phyloP scores from a whole-genome alignment of 2,888 invertebrate genomes.

The Bhutanitis thaidina region DNA sequence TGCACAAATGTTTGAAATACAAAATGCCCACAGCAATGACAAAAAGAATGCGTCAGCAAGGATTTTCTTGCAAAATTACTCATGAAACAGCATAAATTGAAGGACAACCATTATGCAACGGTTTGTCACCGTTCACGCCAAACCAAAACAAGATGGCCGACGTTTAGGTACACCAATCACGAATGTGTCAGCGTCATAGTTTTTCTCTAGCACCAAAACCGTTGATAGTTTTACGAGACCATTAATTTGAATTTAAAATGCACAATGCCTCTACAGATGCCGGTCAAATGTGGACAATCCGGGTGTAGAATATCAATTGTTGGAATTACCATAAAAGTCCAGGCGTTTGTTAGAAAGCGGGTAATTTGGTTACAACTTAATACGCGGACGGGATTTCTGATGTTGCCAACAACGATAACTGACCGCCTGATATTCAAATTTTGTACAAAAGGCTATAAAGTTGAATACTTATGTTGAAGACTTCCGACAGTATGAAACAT shows the following conservation, averaged over 20 bases:
- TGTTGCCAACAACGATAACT: constrained; percentile 54
- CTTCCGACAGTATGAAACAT: constrained; percentile 54
- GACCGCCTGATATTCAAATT: constrained; percentile 53
- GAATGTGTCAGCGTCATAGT: constrained; percentile 59
- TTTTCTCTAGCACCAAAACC: constrained; percentile 63
- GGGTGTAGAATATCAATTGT: constrained; percentile 71
- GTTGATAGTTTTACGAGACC: constrained; percentile 77
- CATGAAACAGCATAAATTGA: constrained; percentile 16
- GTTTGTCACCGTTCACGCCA: constrained; percentile 43
- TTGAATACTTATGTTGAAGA: constrained; percentile 56
- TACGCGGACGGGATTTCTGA: constrained; percentile 63
- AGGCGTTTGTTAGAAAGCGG: constrained; percentile 79
- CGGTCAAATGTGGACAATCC: constrained; percentile 76
- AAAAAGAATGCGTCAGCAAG: constrained; percentile 11
- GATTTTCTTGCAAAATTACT: constrained; percentile 15
- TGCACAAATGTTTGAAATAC: neutral
- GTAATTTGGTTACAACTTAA: constrained; percentile 74
- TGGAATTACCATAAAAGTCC: constrained; percentile 74
- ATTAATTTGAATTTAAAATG: constrained; percentile 77
- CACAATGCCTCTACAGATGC: constrained; percentile 68
- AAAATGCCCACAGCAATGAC: neutral
- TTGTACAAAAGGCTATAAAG: constrained; percentile 57
- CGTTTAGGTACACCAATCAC: constrained; percentile 66
- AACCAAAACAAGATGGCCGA: constrained; percentile 63
- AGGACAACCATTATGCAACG: constrained; percentile 20